Evolutionary conservation across 2,113 vertebrate genomes (phyloP).

Genomic region (Capricornis sumatraensis): DNA sequence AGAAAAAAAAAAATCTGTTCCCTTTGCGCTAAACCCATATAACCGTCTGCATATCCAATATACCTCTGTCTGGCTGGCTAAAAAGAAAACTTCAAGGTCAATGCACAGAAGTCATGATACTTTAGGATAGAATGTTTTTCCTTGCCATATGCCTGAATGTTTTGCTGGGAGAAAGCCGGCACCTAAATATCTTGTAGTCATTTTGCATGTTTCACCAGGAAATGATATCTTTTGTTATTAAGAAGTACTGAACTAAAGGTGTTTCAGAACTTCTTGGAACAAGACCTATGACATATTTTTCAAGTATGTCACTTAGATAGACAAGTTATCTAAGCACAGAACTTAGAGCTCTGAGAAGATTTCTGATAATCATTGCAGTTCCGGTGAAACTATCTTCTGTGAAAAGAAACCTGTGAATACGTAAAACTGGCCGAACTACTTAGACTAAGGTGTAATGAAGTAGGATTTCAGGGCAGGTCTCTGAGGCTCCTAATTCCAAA

Average conservation of each 20-base stretch:
- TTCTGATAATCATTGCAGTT: background rate
- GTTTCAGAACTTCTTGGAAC: background rate
- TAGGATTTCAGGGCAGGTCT: background rate
- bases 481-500: background rate
- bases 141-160: background rate
- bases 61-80: background rate
- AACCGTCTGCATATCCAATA: background rate
- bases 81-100: background rate
- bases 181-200: background rate
- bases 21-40: background rate
- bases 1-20: background rate
- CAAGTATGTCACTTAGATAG: background rate
- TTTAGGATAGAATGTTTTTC: background rate
- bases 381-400: background rate
- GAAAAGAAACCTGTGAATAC: background rate
- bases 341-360: background rate
- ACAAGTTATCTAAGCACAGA: conserved; percentile 16
- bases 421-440: background rate
- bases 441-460: background rate
- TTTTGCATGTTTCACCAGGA: background rate
- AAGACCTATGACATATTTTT: background rate
- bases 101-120: background rate
- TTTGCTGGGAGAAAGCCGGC: background rate
- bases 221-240: background rate
- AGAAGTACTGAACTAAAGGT: background rate